Base-by-base conservation (phyloP, 2,113 vertebrate genomes). In the Ceyx cyanopectus region DNA sequence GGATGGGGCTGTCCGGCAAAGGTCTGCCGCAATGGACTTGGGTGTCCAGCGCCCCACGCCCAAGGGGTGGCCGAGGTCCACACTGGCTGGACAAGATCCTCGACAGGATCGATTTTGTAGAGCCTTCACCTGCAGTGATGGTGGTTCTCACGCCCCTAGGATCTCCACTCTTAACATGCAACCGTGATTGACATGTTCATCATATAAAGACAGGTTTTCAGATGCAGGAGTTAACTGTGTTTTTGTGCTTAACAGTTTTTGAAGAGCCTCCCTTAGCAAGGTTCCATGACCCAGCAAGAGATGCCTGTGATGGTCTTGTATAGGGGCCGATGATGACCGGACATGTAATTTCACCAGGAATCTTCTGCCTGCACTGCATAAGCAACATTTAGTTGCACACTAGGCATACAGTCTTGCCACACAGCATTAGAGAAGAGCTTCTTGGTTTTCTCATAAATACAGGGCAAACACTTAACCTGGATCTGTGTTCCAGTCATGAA, bases 321-420 rank as follows among this genome's bases (percentile, higher is more conserved):
- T 46, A 26, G 56, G 10, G 27, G 27, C 32, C 32, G 22, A 4
- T 32, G 29, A 23, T 41, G 26, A 23, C 2, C 1, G 26, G 27
- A 53, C 14, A 1, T 26, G 15, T 40, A 2, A 2, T 34, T 40
- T 69, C 30, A 65, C 22, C 43, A 43, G 27, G 13, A 51, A 17
- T 50, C 32, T 62, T 81, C 48, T 68, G 27, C 22, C 32, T 23
- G 5, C 16, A 1, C 27, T 22, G 16, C 19, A 8, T 46, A 46
- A 65, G 14, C 0, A 0, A 30, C 16, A 10, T 43, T 46, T 32
- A 41, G 6, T 5, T 34, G 34, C 34, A 34, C 34, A 34, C 34
- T 34, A 34, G 34, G 34, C 34, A 1, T n/a, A 13, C 4, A 37
- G 32, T 45, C 68, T 72, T 81, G 20, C 9, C 6, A 34, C 6